Conservation (phyloP, 2,888 invertebrate species). For the Netelia virgata region DNA sequence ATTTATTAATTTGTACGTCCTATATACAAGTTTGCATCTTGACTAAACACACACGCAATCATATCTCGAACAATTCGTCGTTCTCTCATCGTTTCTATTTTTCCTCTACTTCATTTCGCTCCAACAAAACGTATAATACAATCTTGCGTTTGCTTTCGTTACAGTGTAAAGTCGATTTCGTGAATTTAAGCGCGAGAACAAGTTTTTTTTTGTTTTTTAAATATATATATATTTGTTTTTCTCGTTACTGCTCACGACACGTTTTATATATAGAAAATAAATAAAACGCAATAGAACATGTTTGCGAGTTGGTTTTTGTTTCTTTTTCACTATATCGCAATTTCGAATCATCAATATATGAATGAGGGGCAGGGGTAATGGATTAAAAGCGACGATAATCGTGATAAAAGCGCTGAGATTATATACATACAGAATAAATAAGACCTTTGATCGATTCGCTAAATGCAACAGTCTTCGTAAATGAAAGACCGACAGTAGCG, state of each 20-base stretch:
- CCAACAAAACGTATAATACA: conserved; percentile 53
- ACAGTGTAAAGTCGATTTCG: conserved; percentile 54
- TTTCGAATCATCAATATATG: conserved; percentile 3
- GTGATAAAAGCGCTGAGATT: conserved; percentile 23
- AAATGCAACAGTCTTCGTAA: conserved; percentile 80
- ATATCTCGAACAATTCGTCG: conserved; percentile 3
- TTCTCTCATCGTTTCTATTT: conserved; percentile 2
- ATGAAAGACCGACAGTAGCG: conserved; percentile 82
- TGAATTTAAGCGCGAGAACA: conserved; percentile 47
- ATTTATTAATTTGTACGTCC: conserved; percentile 79
- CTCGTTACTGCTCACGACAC: conserved; percentile 18
- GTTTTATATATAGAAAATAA: conserved; percentile 43
- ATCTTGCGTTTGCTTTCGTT: conserved; percentile 49
- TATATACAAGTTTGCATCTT: conserved; percentile 75
- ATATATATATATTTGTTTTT: conserved; percentile 4
- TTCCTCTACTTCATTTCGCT: conserved; percentile 14
- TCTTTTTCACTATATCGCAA: neutral
- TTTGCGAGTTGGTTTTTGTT: neutral
- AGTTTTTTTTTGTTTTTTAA: neutral
- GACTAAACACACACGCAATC: conserved; percentile 52
- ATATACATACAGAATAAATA: conserved; percentile 64
- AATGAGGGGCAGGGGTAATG: conserved; percentile 14
- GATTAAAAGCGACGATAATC: conserved; percentile 39
- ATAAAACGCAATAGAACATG: conserved; percentile 52
- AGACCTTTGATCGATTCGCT: conserved; percentile 66